Evolutionary conservation across 2,797 vertebrate species (phyloP).

Genomic region (Emys orbicularis): DNA sequence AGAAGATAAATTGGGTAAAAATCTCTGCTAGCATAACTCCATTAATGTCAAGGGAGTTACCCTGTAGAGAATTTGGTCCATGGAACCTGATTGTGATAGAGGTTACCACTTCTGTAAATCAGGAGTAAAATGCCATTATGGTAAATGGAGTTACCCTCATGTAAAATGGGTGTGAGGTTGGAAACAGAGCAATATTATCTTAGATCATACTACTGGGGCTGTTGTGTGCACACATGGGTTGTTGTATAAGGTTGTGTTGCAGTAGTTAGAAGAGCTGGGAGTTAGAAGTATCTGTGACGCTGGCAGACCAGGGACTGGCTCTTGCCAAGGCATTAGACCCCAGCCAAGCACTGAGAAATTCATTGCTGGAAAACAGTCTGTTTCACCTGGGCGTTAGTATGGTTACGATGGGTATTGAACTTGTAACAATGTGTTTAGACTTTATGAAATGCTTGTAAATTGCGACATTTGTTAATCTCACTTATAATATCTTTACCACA

Average conservation of each 20-base stretch:
- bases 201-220: not conserved
- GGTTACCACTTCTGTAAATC: not conserved
- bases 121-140: not conserved
- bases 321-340: not conserved
- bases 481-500: not conserved
- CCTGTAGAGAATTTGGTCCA: not conserved
- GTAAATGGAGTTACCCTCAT: not conserved
- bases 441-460: not conserved
- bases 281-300: not conserved
- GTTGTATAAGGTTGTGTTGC: constrained; percentile 41
- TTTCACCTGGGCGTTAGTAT: not conserved
- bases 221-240: constrained; percentile 25
- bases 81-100: not conserved
- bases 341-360: not conserved
- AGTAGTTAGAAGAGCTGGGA: constrained; percentile 9
- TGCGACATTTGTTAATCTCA: not conserved
- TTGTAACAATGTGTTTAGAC: not conserved
- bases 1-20: not conserved
- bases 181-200: constrained; percentile 1
- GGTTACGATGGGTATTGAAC: not conserved
- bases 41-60: not conserved
- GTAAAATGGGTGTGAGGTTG: not conserved
- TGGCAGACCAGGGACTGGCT: not conserved
- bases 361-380: not conserved
- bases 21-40: constrained; percentile 12